Base-by-base conservation (phyloP, 2,797 vertebrate genomes). In the Phrynocephalus forsythii region DNA sequence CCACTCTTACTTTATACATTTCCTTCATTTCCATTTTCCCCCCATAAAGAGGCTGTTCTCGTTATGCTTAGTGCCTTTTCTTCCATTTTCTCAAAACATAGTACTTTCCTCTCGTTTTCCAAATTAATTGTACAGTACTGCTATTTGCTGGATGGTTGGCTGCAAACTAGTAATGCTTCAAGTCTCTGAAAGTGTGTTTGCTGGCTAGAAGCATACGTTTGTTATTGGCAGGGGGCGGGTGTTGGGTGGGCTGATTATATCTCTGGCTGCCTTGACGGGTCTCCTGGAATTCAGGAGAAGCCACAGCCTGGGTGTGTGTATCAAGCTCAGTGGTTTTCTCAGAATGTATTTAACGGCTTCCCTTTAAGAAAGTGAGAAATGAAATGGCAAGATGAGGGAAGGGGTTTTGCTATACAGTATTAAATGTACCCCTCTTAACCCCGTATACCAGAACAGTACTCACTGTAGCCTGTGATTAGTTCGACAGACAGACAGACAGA, bases 91-190 rank as follows among this genome's bases (percentile, higher is more conserved):
- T 63, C 4, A 77, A 50, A 85, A 78, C 24, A 16, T 1, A 1
- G 24, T 52, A 11, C 75, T 75, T 93, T 92, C 88, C 90, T 67
- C 24, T 72, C 67, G 1, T 24, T 10, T 28, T 67, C 88, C 83
- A 10, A 75, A 44, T 52, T 1, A 83, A 88, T 68, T 76, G n/a
- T 3, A 44, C 38, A 44, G 38, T 44, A 0, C 18, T 1, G 13
- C 0, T 0, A 20, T 82, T 30, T 0, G 0, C 85, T 0, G 0
- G 33, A 28, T 87, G 79, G 89, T 79, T 87, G 66, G 79, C 0
- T 88, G 83, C 90, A 60, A 87, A 90, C 83, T 80, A 88, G 33
- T 85, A 89, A 87, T 28, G 92, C 84, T 71, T 71, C 90, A 89
- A 90, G 75, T 38, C 38, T 80, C 48, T 79, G 28, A 44, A 69